Percentiles rank a stretch among this genome's conserved stretches.
Conservation (phyloP, 2,113 vertebrate species). For the Nanorana parkeri region DNA sequence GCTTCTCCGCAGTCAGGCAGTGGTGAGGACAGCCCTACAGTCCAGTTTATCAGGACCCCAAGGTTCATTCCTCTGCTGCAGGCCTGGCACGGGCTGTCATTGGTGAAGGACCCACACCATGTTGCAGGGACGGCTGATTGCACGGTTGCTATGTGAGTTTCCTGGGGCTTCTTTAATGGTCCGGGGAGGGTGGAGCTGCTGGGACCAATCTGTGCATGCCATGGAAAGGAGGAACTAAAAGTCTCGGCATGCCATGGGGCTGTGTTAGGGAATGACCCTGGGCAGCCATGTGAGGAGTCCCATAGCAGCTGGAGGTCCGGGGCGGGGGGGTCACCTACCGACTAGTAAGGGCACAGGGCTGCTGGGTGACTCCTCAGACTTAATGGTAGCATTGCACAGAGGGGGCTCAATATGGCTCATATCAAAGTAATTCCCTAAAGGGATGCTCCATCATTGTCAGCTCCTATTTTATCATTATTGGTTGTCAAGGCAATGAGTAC, state of each 20-base stretch:
- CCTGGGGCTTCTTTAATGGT: background rate
- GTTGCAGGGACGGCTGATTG: conserved; percentile 71
- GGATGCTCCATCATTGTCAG: too few relatives aligned
- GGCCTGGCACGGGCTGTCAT: conserved; percentile 45
- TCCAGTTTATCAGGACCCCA: conserved; percentile 17
- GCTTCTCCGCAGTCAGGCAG: background rate
- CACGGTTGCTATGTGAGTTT: conserved; percentile 78
- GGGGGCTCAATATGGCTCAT: background rate
- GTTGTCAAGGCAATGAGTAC: too few relatives aligned
- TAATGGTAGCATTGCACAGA: background rate
- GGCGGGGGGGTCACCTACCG: background rate
- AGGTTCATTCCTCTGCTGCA: conserved; percentile 9
- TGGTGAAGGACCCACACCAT: conserved; percentile 57
- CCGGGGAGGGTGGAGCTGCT: too few relatives aligned
- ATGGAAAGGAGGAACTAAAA: background rate
- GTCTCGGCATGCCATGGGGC: background rate
- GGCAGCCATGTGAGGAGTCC: background rate
- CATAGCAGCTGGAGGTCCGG: too few relatives aligned
- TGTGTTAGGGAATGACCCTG: background rate
- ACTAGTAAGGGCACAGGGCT: background rate
- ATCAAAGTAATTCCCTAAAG: too few relatives aligned
- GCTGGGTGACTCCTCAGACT: too few relatives aligned
- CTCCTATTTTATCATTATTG: too few relatives aligned
- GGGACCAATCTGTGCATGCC: background rate
- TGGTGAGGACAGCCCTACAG: background rate